Evolutionary conservation across 2,888 invertebrate species (phyloP), one percentile per base, ranked within the genome.

Genomic region (Nomada goodeniana): DNA sequence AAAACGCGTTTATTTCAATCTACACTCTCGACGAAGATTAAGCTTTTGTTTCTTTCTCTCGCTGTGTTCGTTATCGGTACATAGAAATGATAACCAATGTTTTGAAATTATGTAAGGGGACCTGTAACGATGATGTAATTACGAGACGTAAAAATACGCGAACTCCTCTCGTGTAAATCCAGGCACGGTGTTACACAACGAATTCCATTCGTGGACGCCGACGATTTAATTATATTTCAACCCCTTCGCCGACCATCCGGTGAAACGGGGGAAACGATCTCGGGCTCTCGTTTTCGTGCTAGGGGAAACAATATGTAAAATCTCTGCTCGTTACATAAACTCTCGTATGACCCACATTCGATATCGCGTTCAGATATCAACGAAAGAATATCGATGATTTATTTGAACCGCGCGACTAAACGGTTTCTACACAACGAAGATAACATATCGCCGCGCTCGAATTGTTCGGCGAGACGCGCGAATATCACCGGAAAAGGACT

Each of bases 271-370:
- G 47, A 47, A 47, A 11, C 10, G 47, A 36, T 36, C 15, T 15
- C 47, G 15, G 47, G 1, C 15, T 47, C 47, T 15, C 0, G 47
- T 47, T 47, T 47, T 47, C 11, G 3, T n/a, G 36, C 18, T 18
- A n/a, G 7, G 9, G 18, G 23, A 36, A 47, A 52, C 10, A 52
- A 42, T 2, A 36, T 18, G 13, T 4, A 20, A 13, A 57, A 59
- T 26, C 57, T 18, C 36, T 13, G 26, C 23, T 29, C 4, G 23
- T 52, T 68, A 57, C 36, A 13, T 52, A 53, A 57, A 71, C 44
- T 61, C 61, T 52, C 11, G 52, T 64, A 50, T 80, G 82, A 86
- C 84, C 82, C 67, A 86, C 52, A 86, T 87, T 72, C 57, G 44
- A 59, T 86, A 88, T 86, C 82, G 65, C 72, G 47, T 26, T 29